Percentiles rank a stretch among this genome's conserved stretches.
phyloP scores from a whole-genome alignment of 1,140 invertebrate species.

The Drosophila equinoxialis region DNA sequence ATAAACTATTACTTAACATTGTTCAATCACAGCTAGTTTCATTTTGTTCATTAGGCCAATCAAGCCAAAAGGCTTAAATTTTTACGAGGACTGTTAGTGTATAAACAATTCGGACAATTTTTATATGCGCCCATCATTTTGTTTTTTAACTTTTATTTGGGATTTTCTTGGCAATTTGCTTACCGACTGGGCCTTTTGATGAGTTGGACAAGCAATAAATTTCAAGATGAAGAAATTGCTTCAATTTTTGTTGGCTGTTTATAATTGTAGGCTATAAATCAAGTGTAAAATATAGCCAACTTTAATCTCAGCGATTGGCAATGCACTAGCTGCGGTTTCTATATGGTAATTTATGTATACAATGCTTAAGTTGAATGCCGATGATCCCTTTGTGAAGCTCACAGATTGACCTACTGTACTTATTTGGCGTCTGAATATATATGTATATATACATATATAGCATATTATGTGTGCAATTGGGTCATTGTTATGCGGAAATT shows the following conservation, averaged over 20 bases:
- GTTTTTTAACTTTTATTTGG: conserved; percentile 43
- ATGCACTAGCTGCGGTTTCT: conserved; percentile 7
- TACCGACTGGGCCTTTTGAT: conserved; percentile 10
- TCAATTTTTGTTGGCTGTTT: conserved; percentile 1
- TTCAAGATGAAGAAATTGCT: conserved; percentile 12
- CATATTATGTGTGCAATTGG: conserved; percentile 26
- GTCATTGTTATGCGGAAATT: conserved; percentile 71
- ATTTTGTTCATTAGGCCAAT: no score
- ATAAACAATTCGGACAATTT: neutral
- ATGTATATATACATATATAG: conserved; percentile 28
- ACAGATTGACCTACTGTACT: conserved; percentile 44
- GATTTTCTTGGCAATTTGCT: conserved; percentile 49
- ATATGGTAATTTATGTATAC: conserved; percentile 8
- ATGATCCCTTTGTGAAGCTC: conserved; percentile 17
- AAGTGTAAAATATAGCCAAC: conserved; percentile 2
- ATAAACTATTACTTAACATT: no score
- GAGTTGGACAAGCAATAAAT: conserved; percentile 9
- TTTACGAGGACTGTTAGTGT: neutral
- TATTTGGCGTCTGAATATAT: conserved; percentile 15
- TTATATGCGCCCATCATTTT: neutral
- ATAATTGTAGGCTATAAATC: conserved; percentile 6
- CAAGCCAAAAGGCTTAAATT: no score
- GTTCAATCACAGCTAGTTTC: no score
- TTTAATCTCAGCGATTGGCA: neutral
- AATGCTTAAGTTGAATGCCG: neutral